phyloP scores from a whole-genome alignment of 2,113 vertebrate genomes.

The Zapus hudsonius region DNA sequence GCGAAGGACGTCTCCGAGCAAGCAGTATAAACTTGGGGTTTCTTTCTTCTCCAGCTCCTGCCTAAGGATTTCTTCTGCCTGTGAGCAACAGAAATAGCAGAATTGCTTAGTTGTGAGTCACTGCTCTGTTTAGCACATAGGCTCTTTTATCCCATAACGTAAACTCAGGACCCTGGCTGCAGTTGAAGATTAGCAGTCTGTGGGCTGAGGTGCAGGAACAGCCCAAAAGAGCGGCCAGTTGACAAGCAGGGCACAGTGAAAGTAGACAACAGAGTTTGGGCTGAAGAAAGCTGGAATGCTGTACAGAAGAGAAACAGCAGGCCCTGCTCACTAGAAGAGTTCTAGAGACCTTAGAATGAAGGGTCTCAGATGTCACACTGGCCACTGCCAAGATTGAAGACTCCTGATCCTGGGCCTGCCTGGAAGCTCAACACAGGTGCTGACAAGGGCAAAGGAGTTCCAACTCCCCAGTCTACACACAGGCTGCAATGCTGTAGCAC shows the following conservation, averaged over 20 bases:
- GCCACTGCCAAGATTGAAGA: background rate
- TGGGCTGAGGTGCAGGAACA: background rate
- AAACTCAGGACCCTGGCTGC: conserved; percentile 6
- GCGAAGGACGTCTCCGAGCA: conserved; percentile 95
- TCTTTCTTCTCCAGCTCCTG: conserved; percentile 94
- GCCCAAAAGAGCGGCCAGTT: background rate
- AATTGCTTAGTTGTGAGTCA: background rate
- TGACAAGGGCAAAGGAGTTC: no score
- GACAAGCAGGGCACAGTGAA: background rate
- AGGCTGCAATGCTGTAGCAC: no score
- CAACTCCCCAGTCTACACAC: background rate
- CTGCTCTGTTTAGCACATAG: background rate
- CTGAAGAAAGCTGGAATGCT: background rate
- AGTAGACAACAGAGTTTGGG: background rate
- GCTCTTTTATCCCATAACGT: background rate
- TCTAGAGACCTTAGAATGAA: background rate
- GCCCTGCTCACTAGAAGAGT: background rate
- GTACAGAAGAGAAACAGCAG: background rate
- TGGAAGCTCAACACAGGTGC: no score
- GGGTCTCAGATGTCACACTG: background rate
- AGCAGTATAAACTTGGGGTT: conserved; percentile 92
- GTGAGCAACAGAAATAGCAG: conserved; percentile 64
- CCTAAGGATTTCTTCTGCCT: conserved; percentile 96
- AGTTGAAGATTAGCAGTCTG: background rate
- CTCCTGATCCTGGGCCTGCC: no score